A percentile compares a stretch with the other conserved stretches of the same genome.
Conservation (phyloP, 2,113 vertebrate genomes). For the Platanista minor region DNA sequence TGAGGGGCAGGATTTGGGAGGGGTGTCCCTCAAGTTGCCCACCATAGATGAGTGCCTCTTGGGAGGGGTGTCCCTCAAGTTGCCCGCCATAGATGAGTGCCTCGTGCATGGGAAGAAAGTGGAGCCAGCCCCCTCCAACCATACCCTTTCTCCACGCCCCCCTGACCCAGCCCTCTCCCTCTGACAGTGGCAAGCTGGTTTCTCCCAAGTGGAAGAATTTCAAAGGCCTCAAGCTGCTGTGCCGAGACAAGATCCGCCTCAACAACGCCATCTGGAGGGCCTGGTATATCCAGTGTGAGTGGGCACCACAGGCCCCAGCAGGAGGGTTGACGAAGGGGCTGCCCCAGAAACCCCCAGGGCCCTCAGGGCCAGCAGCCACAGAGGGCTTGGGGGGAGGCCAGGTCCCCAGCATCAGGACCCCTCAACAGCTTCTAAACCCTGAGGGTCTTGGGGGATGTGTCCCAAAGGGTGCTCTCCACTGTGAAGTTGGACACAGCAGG, state of each 20-base stretch:
- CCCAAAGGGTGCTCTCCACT: background rate
- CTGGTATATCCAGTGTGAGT: conserved; percentile 98
- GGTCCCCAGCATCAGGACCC: background rate
- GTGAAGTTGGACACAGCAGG: background rate
- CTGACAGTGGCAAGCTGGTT: conserved; percentile 90
- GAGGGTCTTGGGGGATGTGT: background rate
- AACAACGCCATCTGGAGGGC: conserved; percentile 99
- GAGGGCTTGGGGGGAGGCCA: background rate
- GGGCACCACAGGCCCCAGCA: background rate
- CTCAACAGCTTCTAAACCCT: background rate
- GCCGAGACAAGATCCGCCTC: conserved; percentile 96
- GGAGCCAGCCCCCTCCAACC: background rate
- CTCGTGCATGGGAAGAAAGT: rapidly evolving
- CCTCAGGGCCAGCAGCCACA: background rate
- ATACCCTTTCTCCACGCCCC: background rate
- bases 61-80: background rate
- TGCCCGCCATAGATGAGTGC: background rate
- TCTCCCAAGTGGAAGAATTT: conserved; percentile 99
- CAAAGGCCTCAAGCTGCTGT: conserved; percentile 93
- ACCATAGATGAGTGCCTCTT: background rate
- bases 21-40: background rate
- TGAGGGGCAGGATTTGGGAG: background rate
- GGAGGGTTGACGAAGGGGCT: background rate
- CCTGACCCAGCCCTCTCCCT: background rate
- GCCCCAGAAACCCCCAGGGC: background rate